phyloP scores from a whole-genome alignment of 2,797 vertebrate genomes.

The Tokudaia muenninki region DNA sequence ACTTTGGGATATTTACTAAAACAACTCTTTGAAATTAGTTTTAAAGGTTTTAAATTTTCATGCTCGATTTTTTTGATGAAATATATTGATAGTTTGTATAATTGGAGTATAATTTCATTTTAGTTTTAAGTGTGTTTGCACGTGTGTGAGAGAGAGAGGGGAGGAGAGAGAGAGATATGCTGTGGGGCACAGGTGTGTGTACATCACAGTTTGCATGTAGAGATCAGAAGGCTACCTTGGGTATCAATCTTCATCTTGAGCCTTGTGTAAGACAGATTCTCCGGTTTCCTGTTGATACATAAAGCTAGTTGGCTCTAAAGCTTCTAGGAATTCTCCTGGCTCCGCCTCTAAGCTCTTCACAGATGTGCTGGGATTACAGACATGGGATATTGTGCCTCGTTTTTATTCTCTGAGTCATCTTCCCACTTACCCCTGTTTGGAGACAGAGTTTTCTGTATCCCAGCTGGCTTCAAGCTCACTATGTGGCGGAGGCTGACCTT shows the following conservation, averaged over 20 bases:
- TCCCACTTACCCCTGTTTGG: neutral
- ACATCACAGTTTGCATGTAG: neutral
- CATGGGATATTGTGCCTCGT: neutral
- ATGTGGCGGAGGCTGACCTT: neutral
- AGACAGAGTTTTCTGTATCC: neutral
- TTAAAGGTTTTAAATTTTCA: neutral
- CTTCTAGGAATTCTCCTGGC: neutral
- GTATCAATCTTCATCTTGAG: neutral
- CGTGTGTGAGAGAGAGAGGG: too few relatives aligned
- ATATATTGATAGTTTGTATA: neutral
- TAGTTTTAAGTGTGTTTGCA: neutral
- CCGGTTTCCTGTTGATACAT: neutral
- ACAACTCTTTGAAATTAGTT: neutral
- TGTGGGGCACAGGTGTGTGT: neutral
- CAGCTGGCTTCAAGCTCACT: neutral
- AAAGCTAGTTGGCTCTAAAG: neutral
- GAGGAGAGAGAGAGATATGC: too few relatives aligned
- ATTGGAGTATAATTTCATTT: neutral
- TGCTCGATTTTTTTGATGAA: neutral
- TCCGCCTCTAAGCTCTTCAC: neutral
- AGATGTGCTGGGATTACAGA: neutral
- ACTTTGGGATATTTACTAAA: constrained; percentile 31
- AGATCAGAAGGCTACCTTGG: neutral
- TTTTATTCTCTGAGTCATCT: neutral
- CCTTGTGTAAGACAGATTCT: neutral